Base-by-base conservation (phyloP, 2,797 vertebrate species). In the Eulemur rubriventer region DNA sequence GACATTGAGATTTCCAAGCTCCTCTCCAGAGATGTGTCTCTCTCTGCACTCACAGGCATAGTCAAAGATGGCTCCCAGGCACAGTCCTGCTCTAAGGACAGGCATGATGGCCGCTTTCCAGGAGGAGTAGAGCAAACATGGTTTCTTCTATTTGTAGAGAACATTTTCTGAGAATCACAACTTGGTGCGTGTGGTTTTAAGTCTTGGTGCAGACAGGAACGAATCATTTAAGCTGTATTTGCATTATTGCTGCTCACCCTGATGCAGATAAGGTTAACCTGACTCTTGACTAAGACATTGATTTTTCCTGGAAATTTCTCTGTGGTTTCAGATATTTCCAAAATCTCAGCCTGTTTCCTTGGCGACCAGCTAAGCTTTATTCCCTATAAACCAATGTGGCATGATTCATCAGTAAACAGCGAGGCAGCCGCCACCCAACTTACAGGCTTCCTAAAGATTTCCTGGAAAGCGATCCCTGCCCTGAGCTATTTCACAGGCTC, bases 271-370 rank as follows among this genome's bases (percentile, higher is more conserved):
- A 93, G 78, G 59, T 88, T 85, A 93, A 87, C 87, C 94, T 80
- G 90, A 96, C 59, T 96, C 84, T 97, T 80, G 95, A 96, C 94
- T 89, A 89, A 94, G 84, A 91, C 95, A 98, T 89, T 94, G 97
- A 98, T 97, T 97, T 97, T 98, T 97, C 97, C 95, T 98, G 89
- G 96, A 98, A 98, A 98, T 96, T 96, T 97, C 92, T 91, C 92
- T 86, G 79, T 89, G 90, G 96, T 95, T 97, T 97, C 82, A 96
- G 94, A 96, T 96, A 97, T 96, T 98, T 97, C 96, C 97, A 97
- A 97, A 97, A 97, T 98, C 95, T 96, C 75, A 83, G 76, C 84
- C 94, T 75, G 98, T 98, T 98, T 98, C 98, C 97, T 96, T 97
- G 95, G 95, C 43, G 88, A 98, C 98, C 57, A 10, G 75, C 92